Conservation (phyloP, 2,113 vertebrate species). For the Parus major region DNA sequence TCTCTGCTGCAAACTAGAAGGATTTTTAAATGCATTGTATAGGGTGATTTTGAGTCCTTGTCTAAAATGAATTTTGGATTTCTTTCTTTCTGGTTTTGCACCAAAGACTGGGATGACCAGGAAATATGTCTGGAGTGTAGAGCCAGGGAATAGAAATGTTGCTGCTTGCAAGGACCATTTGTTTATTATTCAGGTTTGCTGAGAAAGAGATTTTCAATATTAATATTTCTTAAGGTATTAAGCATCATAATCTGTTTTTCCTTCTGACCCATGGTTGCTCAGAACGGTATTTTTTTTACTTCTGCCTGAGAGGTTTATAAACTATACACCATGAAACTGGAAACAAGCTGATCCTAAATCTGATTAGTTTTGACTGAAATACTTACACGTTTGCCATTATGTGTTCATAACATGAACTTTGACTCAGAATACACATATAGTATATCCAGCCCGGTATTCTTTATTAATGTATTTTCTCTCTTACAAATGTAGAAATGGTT, state of each 20-base stretch:
- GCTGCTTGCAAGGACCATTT: neutral
- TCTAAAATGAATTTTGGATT: neutral
- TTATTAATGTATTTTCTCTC: neutral
- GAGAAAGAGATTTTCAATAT: neutral
- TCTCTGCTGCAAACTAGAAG: neutral
- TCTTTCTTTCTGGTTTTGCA: neutral
- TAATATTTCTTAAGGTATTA: neutral
- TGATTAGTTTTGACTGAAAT: neutral
- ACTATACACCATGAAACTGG: neutral
- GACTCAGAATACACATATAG: neutral
- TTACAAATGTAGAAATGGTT: neutral
- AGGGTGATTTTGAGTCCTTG: neutral
- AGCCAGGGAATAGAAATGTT: neutral
- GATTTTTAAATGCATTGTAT: neutral
- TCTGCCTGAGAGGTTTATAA: neutral
- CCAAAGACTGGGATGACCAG: neutral
- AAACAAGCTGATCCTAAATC: neutral
- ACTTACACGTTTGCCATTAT: neutral
- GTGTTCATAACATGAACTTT: neutral
- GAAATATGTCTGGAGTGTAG: neutral
- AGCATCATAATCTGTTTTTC: neutral
- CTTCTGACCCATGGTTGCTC: neutral
- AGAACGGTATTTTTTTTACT: neutral
- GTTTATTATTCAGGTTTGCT: neutral
- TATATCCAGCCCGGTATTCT: fast-evolving